Percentiles rank a stretch among this genome's conserved stretches.
These are phyloP conservation scores for Celastrina argiolus DNA, from an alignment of 2,888 invertebrate species.

Conservation along the genomic window DNA sequence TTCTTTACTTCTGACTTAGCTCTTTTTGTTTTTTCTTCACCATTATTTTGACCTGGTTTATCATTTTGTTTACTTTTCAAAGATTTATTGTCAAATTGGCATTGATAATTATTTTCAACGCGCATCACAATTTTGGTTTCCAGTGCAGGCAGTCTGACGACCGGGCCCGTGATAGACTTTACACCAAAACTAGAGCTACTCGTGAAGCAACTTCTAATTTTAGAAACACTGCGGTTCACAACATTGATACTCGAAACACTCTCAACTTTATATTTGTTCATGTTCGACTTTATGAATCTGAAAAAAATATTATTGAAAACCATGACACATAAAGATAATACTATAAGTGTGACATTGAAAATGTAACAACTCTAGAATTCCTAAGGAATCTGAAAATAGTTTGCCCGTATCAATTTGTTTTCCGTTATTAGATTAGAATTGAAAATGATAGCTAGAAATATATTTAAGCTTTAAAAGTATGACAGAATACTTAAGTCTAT, in stretches of 20 bases:
- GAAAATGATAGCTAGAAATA: constrained; percentile 1
- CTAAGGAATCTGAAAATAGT: constrained; percentile 19
- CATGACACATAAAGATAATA: constrained; percentile 12
- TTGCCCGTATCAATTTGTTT: constrained; percentile 18
- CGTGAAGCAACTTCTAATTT: background rate
- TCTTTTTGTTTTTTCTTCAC: constrained; percentile 34
- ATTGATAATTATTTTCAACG: constrained; percentile 36
- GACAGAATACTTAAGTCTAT: constrained; percentile 17
- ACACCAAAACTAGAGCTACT: constrained; percentile 29
- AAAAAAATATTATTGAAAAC: constrained; percentile 23
- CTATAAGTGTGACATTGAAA: background rate
- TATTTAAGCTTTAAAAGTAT: constrained; percentile 10
- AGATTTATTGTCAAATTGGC: background rate
- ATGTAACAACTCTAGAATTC: background rate
- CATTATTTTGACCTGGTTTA: constrained; percentile 29
- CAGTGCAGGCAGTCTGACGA: constrained; percentile 54
- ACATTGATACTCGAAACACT: constrained; percentile 4
- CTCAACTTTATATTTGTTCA: constrained; percentile 18
- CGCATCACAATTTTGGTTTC: constrained; percentile 55
- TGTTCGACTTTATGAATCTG: constrained; percentile 37
- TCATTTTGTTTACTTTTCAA: background rate
- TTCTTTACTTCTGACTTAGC: constrained; percentile 37
- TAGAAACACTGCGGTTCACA: background rate
- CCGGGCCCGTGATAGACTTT: constrained; percentile 45
- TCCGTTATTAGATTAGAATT: constrained; percentile 9